Evolutionary conservation across 2,888 invertebrate genomes (phyloP), one percentile per base, ranked within the genome.

Genomic region (Clostera curtula): DNA sequence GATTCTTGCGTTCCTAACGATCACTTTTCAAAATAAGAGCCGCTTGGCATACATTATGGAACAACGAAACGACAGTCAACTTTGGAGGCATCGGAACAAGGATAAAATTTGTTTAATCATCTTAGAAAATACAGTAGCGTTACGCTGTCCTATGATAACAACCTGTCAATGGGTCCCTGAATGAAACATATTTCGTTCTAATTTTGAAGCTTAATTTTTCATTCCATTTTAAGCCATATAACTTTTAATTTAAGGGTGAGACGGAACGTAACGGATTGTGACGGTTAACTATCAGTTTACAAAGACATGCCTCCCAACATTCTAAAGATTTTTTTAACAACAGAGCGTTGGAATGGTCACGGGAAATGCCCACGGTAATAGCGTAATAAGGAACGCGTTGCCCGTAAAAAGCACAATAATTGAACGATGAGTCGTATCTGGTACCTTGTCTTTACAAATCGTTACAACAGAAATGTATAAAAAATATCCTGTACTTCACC

Each of bases 311-410:
- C 43, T 43, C 27, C 31, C 30, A 24, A 38, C 35, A 44, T 45
- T 40, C 34, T 32, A 38, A 41, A 40, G 40, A 14, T 28, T 42
- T 37, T 42, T 48, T 44, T 40, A 23, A 18, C 44, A 42, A 40
- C 35, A 37, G 44, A 11, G 29, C 28, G 4, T 25, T 23, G 30
- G 19, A 27, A 31, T 40, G 55, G 67, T 67, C 68, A 68, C 59
- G 69, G 69, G 68, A 68, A 68, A 50, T 52, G 60, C 46, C 32
- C 60, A 50, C 56, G 17, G 37, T 57, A 56, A 58, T 36, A 21
- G 16, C 27, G 28, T 27, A 25, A 30, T 24, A 31, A 27, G 24
- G 29, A 27, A 17, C 16, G 19, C 30, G 19, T n/a, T 16, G 19
- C 22, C 25, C 13, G 23, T 34, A 26, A 38, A 35, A 24, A 12